phyloP scores from a whole-genome alignment of 2,113 vertebrate species.

The Fulica atra region DNA sequence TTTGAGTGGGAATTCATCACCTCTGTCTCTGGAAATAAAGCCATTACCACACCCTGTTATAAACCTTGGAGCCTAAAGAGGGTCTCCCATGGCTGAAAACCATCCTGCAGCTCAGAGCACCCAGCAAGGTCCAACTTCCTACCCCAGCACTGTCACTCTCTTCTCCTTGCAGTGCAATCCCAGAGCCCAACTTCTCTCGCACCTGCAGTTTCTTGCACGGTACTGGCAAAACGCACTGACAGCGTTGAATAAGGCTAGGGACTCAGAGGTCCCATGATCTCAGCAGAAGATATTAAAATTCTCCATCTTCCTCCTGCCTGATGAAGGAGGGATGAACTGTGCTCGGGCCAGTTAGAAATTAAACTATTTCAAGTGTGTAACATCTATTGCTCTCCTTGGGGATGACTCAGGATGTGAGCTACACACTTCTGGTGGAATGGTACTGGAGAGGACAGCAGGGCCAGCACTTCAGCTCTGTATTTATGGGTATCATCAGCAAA shows the following conservation, averaged over 20 bases:
- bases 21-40: background rate
- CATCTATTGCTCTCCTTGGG: constrained; percentile 59
- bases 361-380: constrained; percentile 51
- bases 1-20: background rate
- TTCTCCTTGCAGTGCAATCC: background rate
- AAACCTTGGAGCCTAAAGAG: background rate
- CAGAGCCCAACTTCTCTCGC: background rate
- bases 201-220: background rate
- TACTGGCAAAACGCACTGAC: background rate
- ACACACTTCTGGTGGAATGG: constrained; percentile 20
- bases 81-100: background rate
- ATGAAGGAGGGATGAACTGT: background rate
- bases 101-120: background rate
- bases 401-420: constrained; percentile 39
- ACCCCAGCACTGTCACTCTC: background rate
- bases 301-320: constrained; percentile 43
- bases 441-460: constrained; percentile 23
- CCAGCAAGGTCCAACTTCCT: background rate
- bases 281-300: constrained; percentile 19
- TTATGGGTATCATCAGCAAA: constrained; percentile 48
- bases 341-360: constrained; percentile 39
- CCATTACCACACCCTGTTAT: background rate
- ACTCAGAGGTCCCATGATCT: background rate
- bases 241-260: background rate
- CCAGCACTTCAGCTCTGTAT: constrained; percentile 46